These are phyloP conservation scores for Cyrtonyx montezumae DNA, from an alignment of 2,113 vertebrate genomes.

Conservation along the genomic window DNA sequence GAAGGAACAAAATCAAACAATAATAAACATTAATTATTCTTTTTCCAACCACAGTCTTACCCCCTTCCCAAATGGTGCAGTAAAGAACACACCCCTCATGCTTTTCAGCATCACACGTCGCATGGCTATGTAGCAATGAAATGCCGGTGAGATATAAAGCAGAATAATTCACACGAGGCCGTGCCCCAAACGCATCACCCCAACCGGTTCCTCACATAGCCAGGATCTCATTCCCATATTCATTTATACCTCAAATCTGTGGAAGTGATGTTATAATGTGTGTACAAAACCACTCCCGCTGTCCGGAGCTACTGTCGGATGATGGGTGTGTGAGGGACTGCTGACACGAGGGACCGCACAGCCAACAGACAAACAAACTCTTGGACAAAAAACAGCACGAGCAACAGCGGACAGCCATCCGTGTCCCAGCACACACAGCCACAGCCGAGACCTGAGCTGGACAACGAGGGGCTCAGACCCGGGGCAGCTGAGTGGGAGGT, in stretches of 20 bases:
- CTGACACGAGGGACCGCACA: neutral
- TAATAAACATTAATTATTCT: neutral
- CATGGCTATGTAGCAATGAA: constrained; percentile 7
- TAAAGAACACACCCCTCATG: neutral
- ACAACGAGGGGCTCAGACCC: neutral
- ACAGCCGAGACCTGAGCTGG: accelerated
- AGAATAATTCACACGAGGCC: neutral
- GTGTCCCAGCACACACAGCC: constrained; percentile 4
- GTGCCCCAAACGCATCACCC: no score
- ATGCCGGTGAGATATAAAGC: constrained; percentile 7
- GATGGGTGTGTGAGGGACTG: neutral
- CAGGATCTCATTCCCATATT: neutral
- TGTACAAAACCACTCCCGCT: neutral
- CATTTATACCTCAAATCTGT: neutral
- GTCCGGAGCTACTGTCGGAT: neutral
- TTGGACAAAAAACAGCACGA: neutral
- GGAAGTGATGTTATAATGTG: neutral
- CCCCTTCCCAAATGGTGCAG: neutral
- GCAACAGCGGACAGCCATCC: neutral
- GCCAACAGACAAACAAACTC: neutral
- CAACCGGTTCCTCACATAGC: neutral
- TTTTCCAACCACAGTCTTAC: neutral
- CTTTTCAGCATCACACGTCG: neutral
- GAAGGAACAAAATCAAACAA: neutral
- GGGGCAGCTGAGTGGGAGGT: neutral